These are phyloP conservation scores for Anthoscopus minutus DNA, from an alignment of 2,113 vertebrate genomes.

Conservation along the genomic window DNA sequence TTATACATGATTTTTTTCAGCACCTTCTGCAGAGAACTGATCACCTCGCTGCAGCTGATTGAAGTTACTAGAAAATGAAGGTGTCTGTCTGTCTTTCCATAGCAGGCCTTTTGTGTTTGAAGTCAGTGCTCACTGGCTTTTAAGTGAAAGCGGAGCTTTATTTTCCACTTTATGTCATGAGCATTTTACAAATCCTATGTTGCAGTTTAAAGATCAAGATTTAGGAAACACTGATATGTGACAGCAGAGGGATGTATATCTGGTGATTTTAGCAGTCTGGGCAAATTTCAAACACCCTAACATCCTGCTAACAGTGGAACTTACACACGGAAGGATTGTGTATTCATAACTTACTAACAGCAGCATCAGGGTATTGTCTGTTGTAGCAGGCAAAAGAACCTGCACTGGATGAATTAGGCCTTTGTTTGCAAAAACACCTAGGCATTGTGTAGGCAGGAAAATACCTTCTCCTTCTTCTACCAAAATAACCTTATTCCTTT, in stretches of 20 bases:
- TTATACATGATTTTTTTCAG: neutral
- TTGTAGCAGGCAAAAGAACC: neutral
- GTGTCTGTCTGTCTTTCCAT: neutral
- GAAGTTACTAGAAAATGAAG: neutral
- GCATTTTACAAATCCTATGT: neutral
- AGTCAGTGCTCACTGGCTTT: neutral
- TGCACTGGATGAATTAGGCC: neutral
- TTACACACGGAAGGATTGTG: neutral
- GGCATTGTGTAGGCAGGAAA: neutral
- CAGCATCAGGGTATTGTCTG: neutral
- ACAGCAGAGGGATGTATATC: neutral
- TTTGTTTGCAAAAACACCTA: slow-evolving; percentile 38
- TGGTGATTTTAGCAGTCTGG: neutral
- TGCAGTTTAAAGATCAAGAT: neutral
- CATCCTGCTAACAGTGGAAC: neutral
- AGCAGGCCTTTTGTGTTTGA: neutral
- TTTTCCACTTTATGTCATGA: neutral
- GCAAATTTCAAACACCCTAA: neutral
- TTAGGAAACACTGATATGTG: neutral
- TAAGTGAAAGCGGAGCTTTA: neutral
- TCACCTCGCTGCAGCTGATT: neutral
- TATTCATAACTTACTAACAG: neutral
- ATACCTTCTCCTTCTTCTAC: neutral
- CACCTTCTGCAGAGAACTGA: neutral
- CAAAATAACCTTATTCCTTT: neutral